Percentiles rank a stretch among this genome's conserved stretches.
phyloP scores from a whole-genome alignment of 2,113 vertebrate genomes.

The Elephantulus edwardii region DNA sequence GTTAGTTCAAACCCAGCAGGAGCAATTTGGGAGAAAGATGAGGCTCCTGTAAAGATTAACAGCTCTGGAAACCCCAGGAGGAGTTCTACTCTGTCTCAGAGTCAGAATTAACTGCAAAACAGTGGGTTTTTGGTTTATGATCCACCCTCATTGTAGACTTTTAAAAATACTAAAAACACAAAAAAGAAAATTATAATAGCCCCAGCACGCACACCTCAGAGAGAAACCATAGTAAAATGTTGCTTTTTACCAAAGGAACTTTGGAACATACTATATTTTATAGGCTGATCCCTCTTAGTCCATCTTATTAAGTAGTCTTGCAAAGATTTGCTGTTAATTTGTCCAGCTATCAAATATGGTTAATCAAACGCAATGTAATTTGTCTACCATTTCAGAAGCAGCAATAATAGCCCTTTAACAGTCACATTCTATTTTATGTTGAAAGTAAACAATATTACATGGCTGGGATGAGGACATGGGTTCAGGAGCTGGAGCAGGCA shows the following conservation, averaged over 20 bases:
- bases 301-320: neutral
- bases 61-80: too few species aligned
- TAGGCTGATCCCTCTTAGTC: neutral
- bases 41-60: too few species aligned
- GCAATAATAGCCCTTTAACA: neutral
- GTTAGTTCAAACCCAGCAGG: too few species aligned
- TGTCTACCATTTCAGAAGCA: neutral
- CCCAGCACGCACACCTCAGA: neutral
- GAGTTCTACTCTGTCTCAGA: too few species aligned
- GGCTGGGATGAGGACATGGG: neutral
- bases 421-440: neutral
- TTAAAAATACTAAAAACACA: neutral
- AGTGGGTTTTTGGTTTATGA: too few species aligned
- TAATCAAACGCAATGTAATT: neutral
- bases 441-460: neutral
- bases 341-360: neutral
- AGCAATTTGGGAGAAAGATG: too few species aligned
- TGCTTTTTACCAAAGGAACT: neutral
- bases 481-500: rapidly evolving
- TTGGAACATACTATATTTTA: neutral
- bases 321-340: neutral
- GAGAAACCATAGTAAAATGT: neutral
- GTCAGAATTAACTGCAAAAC: too few species aligned
- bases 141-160: neutral
- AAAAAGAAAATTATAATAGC: neutral